Base-by-base conservation (phyloP, 2,888 invertebrate genomes). In the Emmelina monodactyla region DNA sequence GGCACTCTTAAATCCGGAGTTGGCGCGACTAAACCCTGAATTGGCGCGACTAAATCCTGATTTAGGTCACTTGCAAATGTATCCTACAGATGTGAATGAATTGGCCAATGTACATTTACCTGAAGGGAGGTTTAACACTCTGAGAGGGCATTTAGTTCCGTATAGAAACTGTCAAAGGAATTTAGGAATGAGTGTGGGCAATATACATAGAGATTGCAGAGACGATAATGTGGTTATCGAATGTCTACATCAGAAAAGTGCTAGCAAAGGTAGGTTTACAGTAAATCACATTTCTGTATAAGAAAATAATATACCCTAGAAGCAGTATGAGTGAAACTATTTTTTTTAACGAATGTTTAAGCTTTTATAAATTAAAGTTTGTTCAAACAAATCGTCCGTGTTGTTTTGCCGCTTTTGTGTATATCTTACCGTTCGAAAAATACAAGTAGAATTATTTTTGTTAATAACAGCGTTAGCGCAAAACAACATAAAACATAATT, bases 141-240 rank as follows among this genome's bases (percentile, higher is more conserved):
- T 80, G 42, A 50, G 80, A 37, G 67, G 83, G 31, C 58, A 83
- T 53, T 46, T 83, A 46, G 72, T 75, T 0, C 72, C 70, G 3
- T 75, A 73, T 30, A 59, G 70, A 14, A 53, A 56, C 0, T 76
- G 76, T 40, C 68, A 63, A 31, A 53, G 72, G 13, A 41, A 51
- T 2, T 36, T 75, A 34, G 73, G 70, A 0, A 58, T 70, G 58
- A 75, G 73, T 33, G 66, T 66, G 0, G 66, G 62, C 7, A 75
- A 71, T n/a, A 32, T 75, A 1, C 71, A 72, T 13, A 53, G 70
- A 12, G 73, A 72, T 31, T 72, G 73, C 28, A 53, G 72, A 2
- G 73, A 73, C 10, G 70, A 69, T 3, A 51, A 40, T 16, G 55
- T 62, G 0, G 45, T 54, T 0, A 64, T 71, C 1, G 78, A 79